phyloP scores from a whole-genome alignment of 2,888 invertebrate species.

The Idaea biselata region DNA sequence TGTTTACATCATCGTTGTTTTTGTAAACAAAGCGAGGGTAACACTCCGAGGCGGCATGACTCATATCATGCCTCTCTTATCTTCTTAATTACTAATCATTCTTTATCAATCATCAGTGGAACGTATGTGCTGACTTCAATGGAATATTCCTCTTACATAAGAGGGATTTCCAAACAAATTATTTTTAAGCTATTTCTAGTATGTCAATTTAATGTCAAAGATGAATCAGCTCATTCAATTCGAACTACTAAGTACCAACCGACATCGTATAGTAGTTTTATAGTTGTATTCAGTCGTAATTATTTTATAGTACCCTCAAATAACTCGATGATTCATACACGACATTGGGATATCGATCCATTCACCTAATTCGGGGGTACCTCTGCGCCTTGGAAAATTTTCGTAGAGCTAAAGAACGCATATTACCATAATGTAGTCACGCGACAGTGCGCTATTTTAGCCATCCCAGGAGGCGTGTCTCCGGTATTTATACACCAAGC shows the following conservation, averaged over 20 bases:
- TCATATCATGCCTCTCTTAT: conserved; percentile 41
- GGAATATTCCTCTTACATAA: conserved; percentile 18
- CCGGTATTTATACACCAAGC: conserved; percentile 71
- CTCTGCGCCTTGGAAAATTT: conserved; percentile 34
- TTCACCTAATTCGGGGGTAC: conserved; percentile 31
- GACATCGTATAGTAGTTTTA: not conserved
- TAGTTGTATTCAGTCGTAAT: not conserved
- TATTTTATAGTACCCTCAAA: conserved; percentile 1
- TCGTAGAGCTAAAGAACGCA: conserved; percentile 44
- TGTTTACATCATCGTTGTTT: conserved; percentile 55
- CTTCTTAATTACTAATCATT: conserved; percentile 36
- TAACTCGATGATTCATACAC: conserved; percentile 12
- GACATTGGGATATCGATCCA: conserved; percentile 33
- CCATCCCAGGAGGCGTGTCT: conserved; percentile 77
- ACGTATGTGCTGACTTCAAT: conserved; percentile 27
- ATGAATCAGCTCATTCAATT: conserved; percentile 1
- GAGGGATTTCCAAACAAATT: not conserved
- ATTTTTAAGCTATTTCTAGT: not conserved
- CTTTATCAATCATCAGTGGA: conserved; percentile 28
- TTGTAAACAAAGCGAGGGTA: conserved; percentile 57
- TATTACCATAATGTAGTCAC: conserved; percentile 64
- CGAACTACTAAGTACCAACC: not conserved
- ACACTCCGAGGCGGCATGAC: conserved; percentile 38
- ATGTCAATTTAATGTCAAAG: not conserved
- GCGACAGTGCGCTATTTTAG: conserved; percentile 73